Evolutionary conservation across 30 jellyfish, hydroid and myxozoan species (phyloP).

Genomic region (Rhopilema esculentum): DNA sequence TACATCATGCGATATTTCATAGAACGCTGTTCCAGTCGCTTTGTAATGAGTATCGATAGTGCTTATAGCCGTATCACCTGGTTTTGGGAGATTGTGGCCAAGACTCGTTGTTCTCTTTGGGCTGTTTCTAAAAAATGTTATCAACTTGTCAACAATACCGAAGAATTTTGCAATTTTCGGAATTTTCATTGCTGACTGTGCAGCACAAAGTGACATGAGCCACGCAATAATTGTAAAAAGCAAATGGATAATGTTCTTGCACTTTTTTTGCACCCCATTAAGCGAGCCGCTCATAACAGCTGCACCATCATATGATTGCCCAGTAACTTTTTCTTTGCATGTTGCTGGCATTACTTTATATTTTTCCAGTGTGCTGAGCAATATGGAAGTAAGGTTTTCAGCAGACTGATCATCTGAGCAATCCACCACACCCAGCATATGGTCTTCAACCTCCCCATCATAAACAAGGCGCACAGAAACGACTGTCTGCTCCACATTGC

Average conservation of each 20-base stretch:
- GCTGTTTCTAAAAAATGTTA: constrained; percentile 41
- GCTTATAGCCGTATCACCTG: constrained; percentile 44
- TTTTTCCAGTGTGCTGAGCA: constrained; percentile 1
- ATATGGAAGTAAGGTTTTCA: constrained; percentile 6
- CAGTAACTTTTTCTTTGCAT: constrained; percentile 10
- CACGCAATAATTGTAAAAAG: constrained; percentile 34
- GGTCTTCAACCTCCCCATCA: constrained; percentile 40
- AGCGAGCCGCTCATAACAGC: constrained; percentile 43
- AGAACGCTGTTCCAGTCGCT: constrained; percentile 26
- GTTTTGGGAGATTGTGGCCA: constrained; percentile 58
- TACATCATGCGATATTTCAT: constrained; percentile 16
- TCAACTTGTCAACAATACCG: constrained; percentile 30
- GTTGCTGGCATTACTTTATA: constrained; percentile 22
- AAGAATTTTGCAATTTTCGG: constrained; percentile 34
- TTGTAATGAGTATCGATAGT: constrained; percentile 38
- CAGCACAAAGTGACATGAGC: constrained; percentile 23
- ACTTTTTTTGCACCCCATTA: constrained; percentile 29
- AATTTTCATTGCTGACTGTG: constrained; percentile 36
- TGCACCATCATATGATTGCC: constrained; percentile 67
- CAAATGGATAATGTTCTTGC: constrained; percentile 21
- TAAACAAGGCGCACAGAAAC: background rate
- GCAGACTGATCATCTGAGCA: constrained; percentile 29
- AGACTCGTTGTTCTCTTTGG: constrained; percentile 28
- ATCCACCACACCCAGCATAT: constrained; percentile 46
- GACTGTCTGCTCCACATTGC: background rate